Evolutionary conservation across 2,797 vertebrate species (phyloP), one percentile per base, ranked within the genome.

Genomic region (Sarcophilus harrisii): DNA sequence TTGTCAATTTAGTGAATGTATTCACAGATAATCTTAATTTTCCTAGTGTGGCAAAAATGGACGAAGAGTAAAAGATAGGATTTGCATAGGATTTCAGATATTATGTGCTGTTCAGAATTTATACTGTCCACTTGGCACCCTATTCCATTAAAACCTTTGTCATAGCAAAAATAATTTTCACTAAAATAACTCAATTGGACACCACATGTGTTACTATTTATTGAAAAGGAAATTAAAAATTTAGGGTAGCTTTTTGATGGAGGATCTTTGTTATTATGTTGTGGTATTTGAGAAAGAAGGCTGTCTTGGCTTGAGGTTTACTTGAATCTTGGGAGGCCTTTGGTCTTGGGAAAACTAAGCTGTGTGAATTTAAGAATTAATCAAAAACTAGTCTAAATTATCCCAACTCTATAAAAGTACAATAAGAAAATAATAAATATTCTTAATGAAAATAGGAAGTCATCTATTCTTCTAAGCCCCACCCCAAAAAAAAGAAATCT

Each of bases 41-140:
- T 57, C 54, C 2, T 14, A 32, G 4, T 24, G 21, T n/a, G 29
- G n/a, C 55, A 49, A 66, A 94, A 52, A 28, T 87, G 8, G 57
- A 93, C 13, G 13, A 45, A 93, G 62, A 94, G 92, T 57, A 92
- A 92, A 97, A 21, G 21, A 24, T 4, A 73, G 18, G 4, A n/a
- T 32, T 73, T 73, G 32, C 0, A 16, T n/a, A 73, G 32, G 60
- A n/a, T 66, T 38, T 73, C 5, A 38, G 1, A 21, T 38, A 21
- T 2, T 73, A 6, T 9, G 5, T 24, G n/a, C 18, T 81, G 18
- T 21, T 0, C n/a, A 24, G 18, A 38, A 45, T 0, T 21, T 21
- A 24, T 21, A 81, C 6, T 9, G 5, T 24, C 18, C 66, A 21
- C 1, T 16, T 66, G 32, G 5, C 14, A 6, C 32, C 5, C 18